Base-by-base conservation (phyloP, 2,113 vertebrate species). In the Festucalex cinctus region DNA sequence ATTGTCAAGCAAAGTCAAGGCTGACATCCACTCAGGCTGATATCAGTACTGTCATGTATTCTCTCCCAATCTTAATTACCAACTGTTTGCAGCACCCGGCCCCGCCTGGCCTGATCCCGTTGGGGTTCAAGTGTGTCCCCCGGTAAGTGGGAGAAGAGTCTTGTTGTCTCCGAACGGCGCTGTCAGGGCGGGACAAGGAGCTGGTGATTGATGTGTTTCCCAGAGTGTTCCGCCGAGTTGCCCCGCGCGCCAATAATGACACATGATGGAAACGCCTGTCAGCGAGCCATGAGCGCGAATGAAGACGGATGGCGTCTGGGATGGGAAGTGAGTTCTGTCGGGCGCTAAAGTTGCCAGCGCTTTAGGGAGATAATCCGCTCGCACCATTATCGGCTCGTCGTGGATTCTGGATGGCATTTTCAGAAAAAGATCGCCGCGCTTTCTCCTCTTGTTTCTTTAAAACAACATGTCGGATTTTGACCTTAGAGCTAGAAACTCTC, bases 191-290 rank as follows among this genome's bases (percentile, higher is more conserved):
- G 83, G 78, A 89, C 86, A 86, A 90, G 85, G 75, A 87, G 79
- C 66, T n/a, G 4, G 80, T 90, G 91, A 92, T 90, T 91, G 90
- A 93, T 93, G 89, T 53, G 28, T 88, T 88, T 88, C 80, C 82
- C 84, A 69, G 69, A 88, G 78, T 86, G 86, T 90, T 92, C 88
- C 76, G 71, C 85, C 83, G 87, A 79, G 80, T 83, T 86, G 82
- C 87, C 89, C 88, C 88, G 84, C 85, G 87, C 85, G 87, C 90
- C 87, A 88, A 87, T 93, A 91, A 93, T 91, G 90, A 91, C 88
- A 91, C 85, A 91, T 92, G 92, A 93, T 92, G 86, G 92, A 93
- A 90, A 83, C 78, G 81, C 86, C 88, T 90, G 90, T 91, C 91
- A 89, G 73, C 8, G 46, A 80, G 85, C 85, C 89, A 79, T 79